Percentiles rank a stretch among this genome's conserved stretches.
Conservation (phyloP, 2,797 vertebrate species). For the Semotilus atromaculatus region DNA sequence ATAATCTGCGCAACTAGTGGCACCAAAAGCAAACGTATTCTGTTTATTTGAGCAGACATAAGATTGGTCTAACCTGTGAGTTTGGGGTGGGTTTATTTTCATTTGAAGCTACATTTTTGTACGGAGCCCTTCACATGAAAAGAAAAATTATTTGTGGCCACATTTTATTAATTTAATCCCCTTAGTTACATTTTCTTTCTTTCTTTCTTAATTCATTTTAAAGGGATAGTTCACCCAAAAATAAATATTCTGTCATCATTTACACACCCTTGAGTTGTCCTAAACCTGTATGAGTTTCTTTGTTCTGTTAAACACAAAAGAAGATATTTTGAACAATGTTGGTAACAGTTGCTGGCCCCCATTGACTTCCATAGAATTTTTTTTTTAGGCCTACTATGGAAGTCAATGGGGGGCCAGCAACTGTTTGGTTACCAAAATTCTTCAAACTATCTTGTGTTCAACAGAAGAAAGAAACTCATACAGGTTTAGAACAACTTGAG, state of each 20-base stretch:
- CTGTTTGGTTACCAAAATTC: not conserved
- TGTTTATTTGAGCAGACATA: not conserved
- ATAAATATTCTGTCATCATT: not conserved
- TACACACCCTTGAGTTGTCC: not conserved
- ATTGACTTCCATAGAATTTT: not conserved
- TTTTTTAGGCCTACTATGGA: not conserved
- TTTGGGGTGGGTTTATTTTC: not conserved
- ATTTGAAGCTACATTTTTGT: not conserved
- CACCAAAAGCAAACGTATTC: not conserved
- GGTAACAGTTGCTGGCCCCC: not conserved
- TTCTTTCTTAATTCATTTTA: fast-evolving
- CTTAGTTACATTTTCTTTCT: too few species aligned
- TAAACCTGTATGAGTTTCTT: not conserved
- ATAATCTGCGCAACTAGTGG: not conserved
- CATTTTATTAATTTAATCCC: not conserved
- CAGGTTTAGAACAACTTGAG: not conserved
- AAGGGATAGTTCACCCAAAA: not conserved
- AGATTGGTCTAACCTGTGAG: not conserved
- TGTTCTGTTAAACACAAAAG: not conserved
- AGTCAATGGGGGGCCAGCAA: not conserved
- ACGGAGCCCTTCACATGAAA: not conserved
- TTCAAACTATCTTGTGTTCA: not conserved
- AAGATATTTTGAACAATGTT: not conserved
- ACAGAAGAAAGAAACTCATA: not conserved
- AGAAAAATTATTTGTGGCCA: not conserved